A percentile compares a stretch with the other conserved stretches of the same genome.
These are phyloP conservation scores for Phyllostomus hastatus DNA, from an alignment of 2,113 vertebrate genomes.

Conservation along the genomic window DNA sequence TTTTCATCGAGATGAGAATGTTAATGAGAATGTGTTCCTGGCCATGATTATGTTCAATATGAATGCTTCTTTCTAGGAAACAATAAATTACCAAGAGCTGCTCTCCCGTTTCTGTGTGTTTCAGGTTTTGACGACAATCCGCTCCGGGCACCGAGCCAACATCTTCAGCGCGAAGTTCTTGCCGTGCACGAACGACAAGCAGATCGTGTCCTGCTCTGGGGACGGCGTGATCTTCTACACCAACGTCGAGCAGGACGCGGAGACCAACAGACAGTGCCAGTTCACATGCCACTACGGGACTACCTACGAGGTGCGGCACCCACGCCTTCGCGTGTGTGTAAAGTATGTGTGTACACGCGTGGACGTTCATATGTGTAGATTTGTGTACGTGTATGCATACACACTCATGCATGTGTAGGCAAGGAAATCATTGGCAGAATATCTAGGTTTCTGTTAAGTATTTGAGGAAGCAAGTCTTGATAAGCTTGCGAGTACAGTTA, in stretches of 20 bases:
- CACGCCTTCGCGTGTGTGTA: no score
- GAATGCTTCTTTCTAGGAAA: constrained; percentile 24
- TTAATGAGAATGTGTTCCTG: constrained; percentile 27
- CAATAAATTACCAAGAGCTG: background rate
- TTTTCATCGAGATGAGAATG: constrained; percentile 15
- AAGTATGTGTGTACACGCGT: background rate
- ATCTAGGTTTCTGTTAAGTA: background rate
- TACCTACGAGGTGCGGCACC: constrained; percentile 94
- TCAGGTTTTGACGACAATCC: constrained; percentile 97
- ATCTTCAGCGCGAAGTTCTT: constrained; percentile 99
- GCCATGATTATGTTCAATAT: constrained; percentile 8
- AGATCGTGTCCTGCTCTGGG: constrained; percentile 98
- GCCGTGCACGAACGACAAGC: constrained; percentile 95
- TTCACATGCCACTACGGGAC: constrained; percentile 99
- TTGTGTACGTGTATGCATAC: background rate
- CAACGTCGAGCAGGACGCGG: constrained; percentile 93
- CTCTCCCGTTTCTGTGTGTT: constrained; percentile 36
- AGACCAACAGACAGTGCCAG: constrained; percentile 96
- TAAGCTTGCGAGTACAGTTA: background rate
- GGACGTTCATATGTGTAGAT: background rate
- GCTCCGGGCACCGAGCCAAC: constrained; percentile 97
- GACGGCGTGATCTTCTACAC: constrained; percentile 99
- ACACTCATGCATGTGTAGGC: background rate
- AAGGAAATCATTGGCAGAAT: background rate
- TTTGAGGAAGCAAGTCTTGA: constrained; percentile 20